Base-by-base conservation (phyloP, 2,113 vertebrate species). In the Hippocampus mohnikei region DNA sequence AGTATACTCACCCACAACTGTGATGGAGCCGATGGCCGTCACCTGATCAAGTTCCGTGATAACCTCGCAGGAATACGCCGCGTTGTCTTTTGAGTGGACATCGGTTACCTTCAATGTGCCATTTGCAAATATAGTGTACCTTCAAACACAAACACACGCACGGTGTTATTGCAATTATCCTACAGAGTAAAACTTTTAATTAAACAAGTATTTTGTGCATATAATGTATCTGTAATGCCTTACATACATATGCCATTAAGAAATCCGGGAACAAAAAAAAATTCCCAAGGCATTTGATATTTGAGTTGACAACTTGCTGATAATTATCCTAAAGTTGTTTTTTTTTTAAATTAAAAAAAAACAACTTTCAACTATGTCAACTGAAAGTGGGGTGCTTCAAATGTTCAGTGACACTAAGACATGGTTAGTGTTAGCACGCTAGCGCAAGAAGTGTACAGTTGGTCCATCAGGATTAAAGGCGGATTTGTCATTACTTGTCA, bases 21-120 rank as follows among this genome's bases (percentile, higher is more conserved):
- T 91, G 63, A 97, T 90, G 75, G 87, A 89, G 2, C 93, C 93
- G 0, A n/a, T 84, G 72, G 89, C 89, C 2, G 73, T 82, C 1
- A 85, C 92, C 0, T 65, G 7, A 23, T 95, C 95, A 53, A 95
- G 75, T 5, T 61, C 41, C 0, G 93, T 94, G 71, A 83, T 84
- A 50, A 94, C 92, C 71, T 94, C 87, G 42, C 95, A 97, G 56
- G 88, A 91, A 61, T 94, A 97, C 9, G 3, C 44, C 0, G 87
- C 94, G 6, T 87, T 86, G 72, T 97, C 94, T 0, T 81, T 11
- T 29, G 86, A 82, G 21, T 93, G 82, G 74, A 94, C 71, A 5
- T 83, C 50, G 1, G 82, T 77, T n/a, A 97, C 88, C 70, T 78
- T 90, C 27, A 97, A 70, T 6, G 83, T 85, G 40, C 82, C 85